Evolutionary conservation across 2,888 invertebrate genomes (phyloP).

Genomic region (Osmoderma eremita): DNA sequence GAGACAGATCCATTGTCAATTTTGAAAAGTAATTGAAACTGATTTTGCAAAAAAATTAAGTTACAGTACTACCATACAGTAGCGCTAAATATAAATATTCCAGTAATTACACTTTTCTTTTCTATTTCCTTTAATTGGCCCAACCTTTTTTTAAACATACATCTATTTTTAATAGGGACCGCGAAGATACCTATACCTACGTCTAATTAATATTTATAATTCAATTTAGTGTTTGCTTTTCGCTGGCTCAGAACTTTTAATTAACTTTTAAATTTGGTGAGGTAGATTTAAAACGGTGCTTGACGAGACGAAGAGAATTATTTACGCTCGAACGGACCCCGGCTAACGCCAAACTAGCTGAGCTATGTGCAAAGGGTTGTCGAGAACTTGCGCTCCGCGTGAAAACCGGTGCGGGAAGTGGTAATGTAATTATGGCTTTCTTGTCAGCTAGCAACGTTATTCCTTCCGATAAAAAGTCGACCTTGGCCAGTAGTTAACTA

Average conservation of each 20-base stretch:
- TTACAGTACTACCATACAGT: too few relatives aligned
- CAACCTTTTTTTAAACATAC: neutral
- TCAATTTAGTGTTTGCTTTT: conserved; percentile 22
- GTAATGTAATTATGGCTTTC: conserved; percentile 23
- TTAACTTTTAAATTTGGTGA: conserved; percentile 28
- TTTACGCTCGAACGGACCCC: conserved; percentile 12
- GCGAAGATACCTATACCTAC: neutral
- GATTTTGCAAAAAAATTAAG: too few relatives aligned
- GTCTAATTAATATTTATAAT: conserved; percentile 22
- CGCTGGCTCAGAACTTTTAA: conserved; percentile 1
- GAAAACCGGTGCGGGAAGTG: conserved; percentile 1
- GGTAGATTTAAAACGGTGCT: conserved; percentile 32
- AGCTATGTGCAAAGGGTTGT: conserved; percentile 24
- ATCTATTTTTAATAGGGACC: too few relatives aligned
- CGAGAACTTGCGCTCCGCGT: conserved; percentile 1
- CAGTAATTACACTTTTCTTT: too few relatives aligned
- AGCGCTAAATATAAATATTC: too few relatives aligned
- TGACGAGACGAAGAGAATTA: conserved; percentile 20
- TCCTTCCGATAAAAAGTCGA: neutral
- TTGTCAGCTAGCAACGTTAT: conserved; percentile 15
- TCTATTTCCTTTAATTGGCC: too few relatives aligned
- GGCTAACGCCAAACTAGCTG: conserved; percentile 10
- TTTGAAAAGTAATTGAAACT: conserved; percentile 9
- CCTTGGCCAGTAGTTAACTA: neutral
- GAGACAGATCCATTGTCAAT: neutral